Evolutionary conservation across 2,113 vertebrate genomes (phyloP).

Genomic region (Microcebus tavaratra): DNA sequence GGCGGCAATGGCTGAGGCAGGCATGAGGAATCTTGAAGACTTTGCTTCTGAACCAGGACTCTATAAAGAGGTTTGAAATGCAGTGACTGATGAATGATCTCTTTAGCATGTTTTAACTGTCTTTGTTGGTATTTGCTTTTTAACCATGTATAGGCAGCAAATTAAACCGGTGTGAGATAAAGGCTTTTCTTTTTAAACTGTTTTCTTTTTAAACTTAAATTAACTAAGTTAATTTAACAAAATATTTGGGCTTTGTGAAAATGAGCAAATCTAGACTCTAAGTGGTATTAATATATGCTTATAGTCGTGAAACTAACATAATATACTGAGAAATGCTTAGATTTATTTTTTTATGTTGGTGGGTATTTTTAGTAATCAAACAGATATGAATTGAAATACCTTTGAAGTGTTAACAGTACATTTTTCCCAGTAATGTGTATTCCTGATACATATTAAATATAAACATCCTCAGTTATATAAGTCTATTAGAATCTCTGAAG

Average conservation of each 20-base stretch:
- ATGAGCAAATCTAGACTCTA: background rate
- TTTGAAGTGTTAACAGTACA: background rate
- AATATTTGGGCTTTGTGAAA: conserved; percentile 25
- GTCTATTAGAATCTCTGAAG: background rate
- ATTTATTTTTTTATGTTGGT: background rate
- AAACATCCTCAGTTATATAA: background rate
- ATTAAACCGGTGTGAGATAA: background rate
- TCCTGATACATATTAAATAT: background rate
- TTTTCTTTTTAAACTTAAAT: too few species aligned
- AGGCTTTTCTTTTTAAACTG: background rate
- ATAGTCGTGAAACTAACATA: background rate
- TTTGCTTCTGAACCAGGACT: conserved; percentile 12
- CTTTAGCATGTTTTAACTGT: background rate
- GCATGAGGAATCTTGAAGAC: conserved; percentile 7
- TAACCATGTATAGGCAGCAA: background rate
- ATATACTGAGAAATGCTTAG: background rate
- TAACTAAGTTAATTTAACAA: background rate
- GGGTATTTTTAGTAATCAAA: conserved; percentile 10
- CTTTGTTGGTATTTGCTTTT: conserved; percentile 36
- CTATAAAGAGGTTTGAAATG: conserved; percentile 49
- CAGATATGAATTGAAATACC: background rate
- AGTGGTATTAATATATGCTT: background rate
- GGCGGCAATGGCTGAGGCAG: conserved; percentile 14
- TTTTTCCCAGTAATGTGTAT: background rate
- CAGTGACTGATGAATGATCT: background rate